Evolutionary conservation across 2,113 vertebrate species (phyloP).

Genomic region (Myxocyprinus asiaticus): DNA sequence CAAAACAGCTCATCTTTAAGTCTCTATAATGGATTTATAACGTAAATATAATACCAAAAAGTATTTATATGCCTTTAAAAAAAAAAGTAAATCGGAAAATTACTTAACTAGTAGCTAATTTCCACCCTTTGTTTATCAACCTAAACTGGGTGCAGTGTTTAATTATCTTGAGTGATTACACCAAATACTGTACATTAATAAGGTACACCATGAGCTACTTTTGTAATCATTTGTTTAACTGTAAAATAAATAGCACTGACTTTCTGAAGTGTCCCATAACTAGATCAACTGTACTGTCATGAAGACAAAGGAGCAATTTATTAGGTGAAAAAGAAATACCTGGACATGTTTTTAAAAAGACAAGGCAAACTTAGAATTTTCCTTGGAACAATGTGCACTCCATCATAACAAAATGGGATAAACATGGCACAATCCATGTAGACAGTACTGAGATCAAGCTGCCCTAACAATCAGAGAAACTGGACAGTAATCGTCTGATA

Average conservation of each 20-base stretch:
- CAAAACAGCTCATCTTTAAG: too few species aligned
- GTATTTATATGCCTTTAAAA: too few species aligned
- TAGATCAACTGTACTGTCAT: not conserved
- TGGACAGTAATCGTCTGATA: not conserved
- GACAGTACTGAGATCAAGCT: slow-evolving; percentile 3
- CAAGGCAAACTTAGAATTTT: not conserved
- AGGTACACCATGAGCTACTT: too few species aligned
- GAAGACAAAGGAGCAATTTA: not conserved
- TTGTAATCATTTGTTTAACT: not conserved
- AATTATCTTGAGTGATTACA: too few species aligned
- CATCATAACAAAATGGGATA: slow-evolving; percentile 8
- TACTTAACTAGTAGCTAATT: too few species aligned
- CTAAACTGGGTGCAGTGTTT: too few species aligned
- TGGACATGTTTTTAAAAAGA: slow-evolving; percentile 11
- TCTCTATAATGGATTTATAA: too few species aligned
- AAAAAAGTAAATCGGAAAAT: too few species aligned
- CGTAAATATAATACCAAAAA: too few species aligned
- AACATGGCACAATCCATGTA: not conserved
- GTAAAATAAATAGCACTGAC: not conserved
- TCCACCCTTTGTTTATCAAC: too few species aligned
- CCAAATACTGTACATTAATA: too few species aligned
- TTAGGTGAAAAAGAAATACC: not conserved
- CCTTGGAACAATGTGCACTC: not conserved
- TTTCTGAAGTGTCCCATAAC: not conserved
- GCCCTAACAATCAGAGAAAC: not conserved